These are phyloP conservation scores for Darevskia nairensis DNA, from an alignment of 2,797 vertebrate species.

Conservation along the genomic window DNA sequence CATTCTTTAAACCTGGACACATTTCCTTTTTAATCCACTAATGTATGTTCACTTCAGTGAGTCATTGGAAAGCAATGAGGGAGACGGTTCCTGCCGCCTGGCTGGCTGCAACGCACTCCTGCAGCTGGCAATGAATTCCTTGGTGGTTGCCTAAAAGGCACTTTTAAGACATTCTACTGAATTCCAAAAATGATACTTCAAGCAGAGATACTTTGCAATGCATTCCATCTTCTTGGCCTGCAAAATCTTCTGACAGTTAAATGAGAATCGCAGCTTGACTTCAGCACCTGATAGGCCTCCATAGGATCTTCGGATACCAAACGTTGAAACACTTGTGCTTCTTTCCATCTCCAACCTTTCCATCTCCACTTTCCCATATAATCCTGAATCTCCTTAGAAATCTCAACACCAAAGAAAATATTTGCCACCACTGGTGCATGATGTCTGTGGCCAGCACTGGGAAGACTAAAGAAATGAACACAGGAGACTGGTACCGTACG, in stretches of 20 bases:
- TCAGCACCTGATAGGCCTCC: background rate
- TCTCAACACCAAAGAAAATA: too few relatives aligned
- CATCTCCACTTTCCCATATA: background rate
- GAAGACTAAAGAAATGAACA: too few relatives aligned
- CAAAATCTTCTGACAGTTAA: background rate
- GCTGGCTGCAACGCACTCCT: background rate
- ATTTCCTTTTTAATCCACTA: conserved; percentile 38
- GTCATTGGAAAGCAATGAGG: conserved; percentile 12
- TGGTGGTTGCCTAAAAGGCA: background rate
- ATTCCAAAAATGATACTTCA: conserved; percentile 17
- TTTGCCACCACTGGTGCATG: too few relatives aligned
- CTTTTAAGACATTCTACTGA: background rate
- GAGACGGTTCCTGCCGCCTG: background rate
- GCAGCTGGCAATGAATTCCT: conserved; percentile 11
- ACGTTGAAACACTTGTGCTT: background rate
- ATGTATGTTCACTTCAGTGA: conserved; percentile 23
- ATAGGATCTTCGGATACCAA: background rate
- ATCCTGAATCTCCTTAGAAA: background rate
- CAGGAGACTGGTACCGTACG: too few relatives aligned
- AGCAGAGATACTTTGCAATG: background rate
- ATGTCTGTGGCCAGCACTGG: too few relatives aligned
- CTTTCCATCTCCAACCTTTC: background rate
- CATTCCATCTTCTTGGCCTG: background rate
- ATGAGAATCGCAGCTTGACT: background rate
- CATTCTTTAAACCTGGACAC: conserved; percentile 23